Conservation (phyloP, 37 sponge, comb jelly and placozoan genomes). For the Dysidea cf. avara region DNA sequence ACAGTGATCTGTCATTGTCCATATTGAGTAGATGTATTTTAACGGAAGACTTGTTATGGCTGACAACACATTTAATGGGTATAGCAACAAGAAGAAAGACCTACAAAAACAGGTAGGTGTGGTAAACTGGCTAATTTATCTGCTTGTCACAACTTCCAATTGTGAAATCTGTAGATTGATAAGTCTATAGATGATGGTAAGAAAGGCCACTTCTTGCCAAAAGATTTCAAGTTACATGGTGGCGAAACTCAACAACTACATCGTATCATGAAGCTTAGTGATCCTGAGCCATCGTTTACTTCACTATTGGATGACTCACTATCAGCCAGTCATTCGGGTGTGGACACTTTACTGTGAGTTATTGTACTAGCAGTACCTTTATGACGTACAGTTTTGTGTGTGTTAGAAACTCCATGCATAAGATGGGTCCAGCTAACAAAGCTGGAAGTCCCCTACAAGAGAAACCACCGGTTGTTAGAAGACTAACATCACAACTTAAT, state of each 20-base stretch:
- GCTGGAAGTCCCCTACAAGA: no score
- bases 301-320: conserved; percentile 12
- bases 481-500: no score
- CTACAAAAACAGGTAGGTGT: conserved; percentile 84
- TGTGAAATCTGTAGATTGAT: conserved; percentile 23
- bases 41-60: conserved; percentile 74
- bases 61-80: conserved; percentile 90
- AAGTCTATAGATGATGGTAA: conserved; percentile 21
- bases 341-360: not conserved
- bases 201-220: conserved; percentile 43
- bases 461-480: no score
- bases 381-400: not conserved
- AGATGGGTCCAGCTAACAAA: no score
- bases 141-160: not conserved
- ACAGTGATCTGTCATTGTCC: not conserved
- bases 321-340: not conserved
- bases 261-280: no score
- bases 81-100: conserved; percentile 85
- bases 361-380: not conserved
- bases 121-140: not conserved
- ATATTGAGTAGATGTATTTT: conserved; percentile 68
- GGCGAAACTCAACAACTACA: no score
- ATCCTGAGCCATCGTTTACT: no score
- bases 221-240: conserved; percentile 53
- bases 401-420: no score